These are phyloP conservation scores for Desmophyllum pertusum DNA, from an alignment of 92 coral and sea anemone genomes.

Conservation along the genomic window DNA sequence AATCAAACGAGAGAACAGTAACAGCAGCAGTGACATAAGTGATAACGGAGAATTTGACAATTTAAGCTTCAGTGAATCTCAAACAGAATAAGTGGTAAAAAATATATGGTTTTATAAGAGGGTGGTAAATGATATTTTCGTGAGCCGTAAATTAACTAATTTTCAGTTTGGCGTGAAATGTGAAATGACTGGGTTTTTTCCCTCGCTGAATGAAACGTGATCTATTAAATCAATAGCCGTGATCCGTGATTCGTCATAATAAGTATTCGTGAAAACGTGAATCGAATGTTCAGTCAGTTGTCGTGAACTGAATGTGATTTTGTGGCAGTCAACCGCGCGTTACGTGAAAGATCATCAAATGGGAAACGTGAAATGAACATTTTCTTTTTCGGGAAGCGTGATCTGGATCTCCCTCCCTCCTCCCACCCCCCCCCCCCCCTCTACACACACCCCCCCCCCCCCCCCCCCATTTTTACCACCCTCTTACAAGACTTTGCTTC, in stretches of 20 bases:
- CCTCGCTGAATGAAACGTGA: background rate
- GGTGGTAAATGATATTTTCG: background rate
- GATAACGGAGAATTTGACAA: slow-evolving; percentile 25
- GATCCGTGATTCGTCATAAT: too few relatives aligned
- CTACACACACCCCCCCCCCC: too few relatives aligned
- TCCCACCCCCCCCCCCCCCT: too few relatives aligned
- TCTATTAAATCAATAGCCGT: too few relatives aligned
- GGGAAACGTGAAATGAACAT: too few relatives aligned
- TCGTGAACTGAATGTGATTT: too few relatives aligned
- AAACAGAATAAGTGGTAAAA: slow-evolving; percentile 1
- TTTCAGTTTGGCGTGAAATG: background rate
- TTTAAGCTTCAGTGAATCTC: background rate
- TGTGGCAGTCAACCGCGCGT: too few relatives aligned
- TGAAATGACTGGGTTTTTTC: background rate
- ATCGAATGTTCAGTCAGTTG: too few relatives aligned
- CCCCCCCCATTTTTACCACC: background rate
- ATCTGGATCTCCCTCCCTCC: too few relatives aligned
- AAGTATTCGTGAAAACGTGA: too few relatives aligned
- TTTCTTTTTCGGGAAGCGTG: too few relatives aligned
- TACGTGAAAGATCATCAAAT: too few relatives aligned
- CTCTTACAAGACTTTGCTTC: background rate
- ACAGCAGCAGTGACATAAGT: slow-evolving; percentile 11
- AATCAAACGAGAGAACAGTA: slow-evolving; percentile 6
- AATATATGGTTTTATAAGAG: background rate
- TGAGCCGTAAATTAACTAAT: background rate